Evolutionary conservation across 2,797 vertebrate genomes (phyloP).

Genomic region (Steatocranus sp.): DNA sequence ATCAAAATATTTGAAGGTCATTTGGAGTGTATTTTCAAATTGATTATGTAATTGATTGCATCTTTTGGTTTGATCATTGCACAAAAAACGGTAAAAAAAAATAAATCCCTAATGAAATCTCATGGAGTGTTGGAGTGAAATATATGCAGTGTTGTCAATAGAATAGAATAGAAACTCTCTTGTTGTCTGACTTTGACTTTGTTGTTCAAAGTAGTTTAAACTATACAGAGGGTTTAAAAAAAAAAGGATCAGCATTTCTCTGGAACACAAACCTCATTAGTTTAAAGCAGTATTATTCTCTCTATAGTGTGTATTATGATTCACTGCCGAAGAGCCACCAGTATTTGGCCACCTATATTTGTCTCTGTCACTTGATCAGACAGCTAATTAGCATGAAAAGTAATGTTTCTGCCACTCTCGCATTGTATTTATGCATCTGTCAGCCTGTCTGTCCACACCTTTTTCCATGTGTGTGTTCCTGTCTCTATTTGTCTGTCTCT

Average conservation of each 20-base stretch:
- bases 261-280: not conserved
- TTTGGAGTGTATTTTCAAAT: not conserved
- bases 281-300: constrained; percentile 18
- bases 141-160: not conserved
- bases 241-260: constrained; percentile 15
- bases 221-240: not conserved
- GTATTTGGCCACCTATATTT: constrained; percentile 21
- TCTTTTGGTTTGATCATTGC: not conserved
- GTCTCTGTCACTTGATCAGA: constrained; percentile 47
- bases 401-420: constrained; percentile 28
- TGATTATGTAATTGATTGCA: not conserved
- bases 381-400: constrained; percentile 55
- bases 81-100: not conserved
- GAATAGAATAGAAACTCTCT: not conserved
- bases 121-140: not conserved
- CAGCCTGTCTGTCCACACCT: constrained; percentile 6
- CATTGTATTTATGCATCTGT: constrained; percentile 27
- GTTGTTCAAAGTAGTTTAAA: constrained; percentile 5
- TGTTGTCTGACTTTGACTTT: constrained; percentile 24
- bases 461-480: not conserved
- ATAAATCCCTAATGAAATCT: not conserved
- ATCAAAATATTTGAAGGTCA: not conserved
- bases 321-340: not conserved
- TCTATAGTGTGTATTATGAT: not conserved
- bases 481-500: constrained; percentile 9